Conservation (phyloP, 2,888 invertebrate species). For the Andrena dorsata region DNA sequence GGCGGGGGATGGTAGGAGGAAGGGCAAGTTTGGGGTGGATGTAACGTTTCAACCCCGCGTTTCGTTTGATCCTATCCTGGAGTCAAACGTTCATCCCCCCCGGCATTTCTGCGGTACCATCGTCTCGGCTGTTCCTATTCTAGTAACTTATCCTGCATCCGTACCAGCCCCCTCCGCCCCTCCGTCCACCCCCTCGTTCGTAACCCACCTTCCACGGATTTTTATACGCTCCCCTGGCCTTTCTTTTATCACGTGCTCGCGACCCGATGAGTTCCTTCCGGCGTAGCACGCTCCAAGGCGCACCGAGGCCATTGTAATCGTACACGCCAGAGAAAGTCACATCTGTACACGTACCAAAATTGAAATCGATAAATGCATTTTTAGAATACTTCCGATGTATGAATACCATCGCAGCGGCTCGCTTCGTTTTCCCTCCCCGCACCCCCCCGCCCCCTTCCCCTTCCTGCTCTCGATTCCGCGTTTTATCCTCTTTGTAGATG, state of each 20-base stretch:
- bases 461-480: not conserved
- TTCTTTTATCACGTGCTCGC: conserved; percentile 34
- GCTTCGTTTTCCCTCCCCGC: not conserved
- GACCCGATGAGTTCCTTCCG: conserved; percentile 17
- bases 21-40: conserved; percentile 47
- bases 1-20: conserved; percentile 33
- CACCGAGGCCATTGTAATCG: conserved; percentile 27
- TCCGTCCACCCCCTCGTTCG: conserved; percentile 12
- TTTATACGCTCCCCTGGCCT: conserved; percentile 13
- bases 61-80: conserved; percentile 66
- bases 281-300: not conserved
- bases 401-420: not conserved
- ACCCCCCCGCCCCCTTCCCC: not conserved
- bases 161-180: not conserved
- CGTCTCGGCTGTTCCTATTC: conserved; percentile 42
- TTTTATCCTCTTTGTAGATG: conserved; percentile 30
- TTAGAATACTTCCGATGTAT: conserved; percentile 8
- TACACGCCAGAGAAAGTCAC: not conserved
- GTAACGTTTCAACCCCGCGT: conserved; percentile 56
- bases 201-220: conserved; percentile 17
- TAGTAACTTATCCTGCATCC: conserved; percentile 50
- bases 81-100: conserved; percentile 59
- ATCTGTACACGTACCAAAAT: conserved; percentile 20
- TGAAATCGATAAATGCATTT: conserved; percentile 33
- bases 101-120: conserved; percentile 41